Base-by-base conservation (phyloP, 2,113 vertebrate species). In the Gymnarchus niloticus region DNA sequence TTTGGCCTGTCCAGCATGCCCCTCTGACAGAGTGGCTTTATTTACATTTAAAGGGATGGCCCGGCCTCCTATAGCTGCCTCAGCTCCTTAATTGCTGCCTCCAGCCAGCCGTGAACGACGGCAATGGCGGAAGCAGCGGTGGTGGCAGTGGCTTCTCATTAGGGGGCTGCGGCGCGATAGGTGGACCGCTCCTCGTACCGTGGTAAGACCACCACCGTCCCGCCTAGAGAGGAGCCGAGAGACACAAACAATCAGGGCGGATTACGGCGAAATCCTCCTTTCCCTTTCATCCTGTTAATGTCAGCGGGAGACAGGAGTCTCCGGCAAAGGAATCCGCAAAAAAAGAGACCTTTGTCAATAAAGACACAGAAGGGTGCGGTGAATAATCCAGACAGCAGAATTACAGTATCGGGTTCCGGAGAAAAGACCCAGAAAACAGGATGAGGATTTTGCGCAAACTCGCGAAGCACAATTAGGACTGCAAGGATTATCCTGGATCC, bases 31-130 rank as follows among this genome's bases (percentile, higher is more conserved):
- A 91, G 92, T 89, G 82, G 88, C 89, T 87, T 88, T 95, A 94
- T 95, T 94, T 94, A 94, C 93, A 94, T 94, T 93, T 94, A 93
- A 94, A 94, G 78, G 94, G 93, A 94, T 93, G 92, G 92, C 93
- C 93, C 93, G 92, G 91, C 88, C 89, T 88, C 91, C 92, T 92
- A 92, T 93, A 93, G 91, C 91, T 93, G 90, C 91, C 91, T 92
- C 91, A n/a, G 90, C 87, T 86, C 88, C 90, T 91, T 95, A 94
- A 95, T 95, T 95, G 94, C 92, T 93, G 91, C 89, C 93, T 94
- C 93, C 93, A 93, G 91, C 93, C 93, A 91, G 91, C 92, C 92
- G 93, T 93, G 94, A 94, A 94, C 91, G n/a, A 92, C 90, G 92
- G 91, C 91, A 78, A 41, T 46, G 92, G 91, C 91, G 93, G 93